Conservation (phyloP, 2,113 vertebrate species). For the Montifringilla adamsi region DNA sequence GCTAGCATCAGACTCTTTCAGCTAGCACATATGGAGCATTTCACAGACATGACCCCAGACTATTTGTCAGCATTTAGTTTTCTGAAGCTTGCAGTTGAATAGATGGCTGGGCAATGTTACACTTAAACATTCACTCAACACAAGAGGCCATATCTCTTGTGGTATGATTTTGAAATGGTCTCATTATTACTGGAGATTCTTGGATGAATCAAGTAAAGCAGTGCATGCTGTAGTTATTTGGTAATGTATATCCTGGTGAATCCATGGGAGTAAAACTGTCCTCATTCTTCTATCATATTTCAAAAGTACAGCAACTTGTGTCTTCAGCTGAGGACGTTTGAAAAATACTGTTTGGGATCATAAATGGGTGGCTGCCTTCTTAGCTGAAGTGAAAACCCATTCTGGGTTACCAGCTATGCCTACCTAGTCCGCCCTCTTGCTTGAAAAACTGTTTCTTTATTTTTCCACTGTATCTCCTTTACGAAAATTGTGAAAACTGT, state of each 20-base stretch:
- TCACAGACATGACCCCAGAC: not conserved
- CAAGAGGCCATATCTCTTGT: not conserved
- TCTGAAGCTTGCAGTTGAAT: not conserved
- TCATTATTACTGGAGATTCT: not conserved
- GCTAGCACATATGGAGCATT: not conserved
- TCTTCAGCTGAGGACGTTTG: not conserved
- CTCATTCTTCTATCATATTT: not conserved
- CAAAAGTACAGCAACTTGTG: not conserved
- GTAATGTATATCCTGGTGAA: not conserved
- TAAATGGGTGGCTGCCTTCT: not conserved
- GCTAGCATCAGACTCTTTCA: not conserved
- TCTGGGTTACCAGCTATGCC: not conserved
- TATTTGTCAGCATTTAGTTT: slow-evolving; percentile 10
- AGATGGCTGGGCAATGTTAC: not conserved
- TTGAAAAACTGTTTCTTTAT: not conserved
- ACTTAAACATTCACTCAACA: not conserved
- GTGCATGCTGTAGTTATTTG: not conserved
- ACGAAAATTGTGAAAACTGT: not conserved
- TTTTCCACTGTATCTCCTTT: not conserved
- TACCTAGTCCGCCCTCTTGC: not conserved
- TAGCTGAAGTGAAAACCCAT: not conserved
- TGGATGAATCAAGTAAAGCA: not conserved
- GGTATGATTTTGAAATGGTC: not conserved
- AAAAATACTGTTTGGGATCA: not conserved
- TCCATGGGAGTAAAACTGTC: not conserved